Evolutionary conservation across 1,140 invertebrate genomes (phyloP), one percentile per base, ranked within the genome.

Genomic region (Agrypnia vestita): DNA sequence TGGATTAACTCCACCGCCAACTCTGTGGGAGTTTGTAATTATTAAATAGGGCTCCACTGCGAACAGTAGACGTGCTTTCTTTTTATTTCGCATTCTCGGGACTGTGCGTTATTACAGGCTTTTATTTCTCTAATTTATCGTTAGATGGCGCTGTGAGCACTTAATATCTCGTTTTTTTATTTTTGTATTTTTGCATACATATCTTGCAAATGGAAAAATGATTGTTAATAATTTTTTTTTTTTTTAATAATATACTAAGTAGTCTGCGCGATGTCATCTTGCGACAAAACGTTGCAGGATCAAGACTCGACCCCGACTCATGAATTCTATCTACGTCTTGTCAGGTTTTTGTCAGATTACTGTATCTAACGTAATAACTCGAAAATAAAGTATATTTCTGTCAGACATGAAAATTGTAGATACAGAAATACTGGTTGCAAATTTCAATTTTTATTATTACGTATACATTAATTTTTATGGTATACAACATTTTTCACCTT

Each of bases 101-200:
- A 51, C 49, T 51, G 49, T 4, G 49, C n/a, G 49, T 15, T 51
- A 51, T 51, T 25, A 0, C 46, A 21, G n/a, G 46, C 49, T 25
- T 71, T 71, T 71, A 71, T 71, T 71, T 71, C 44, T 15, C 21
- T n/a, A 8, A 53, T 71, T 71, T 51, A 71, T 71, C 67, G 67
- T 49, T 71, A 71, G 67, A 71, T 71, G 67, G 67, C 67, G 67
- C 49, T 44, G 67, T 51, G 17, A 35, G 67, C 67, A 51, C 19
- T 71, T 13, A 71, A 51, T 49, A 35, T 35, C 25, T 17, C 47
- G 67, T 19, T 71, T 11, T 44, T 51, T 25, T 51, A 1, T 51
- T 47, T 47, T 51, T 19, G 6, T 6, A 35, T 35, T 51, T 51
- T 71, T 46, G n/a, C 25, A 35, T 6, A 19, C 64, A 47, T 69